These are phyloP conservation scores for Ophraella communa DNA, from an alignment of 2,888 invertebrate species.

Conservation along the genomic window DNA sequence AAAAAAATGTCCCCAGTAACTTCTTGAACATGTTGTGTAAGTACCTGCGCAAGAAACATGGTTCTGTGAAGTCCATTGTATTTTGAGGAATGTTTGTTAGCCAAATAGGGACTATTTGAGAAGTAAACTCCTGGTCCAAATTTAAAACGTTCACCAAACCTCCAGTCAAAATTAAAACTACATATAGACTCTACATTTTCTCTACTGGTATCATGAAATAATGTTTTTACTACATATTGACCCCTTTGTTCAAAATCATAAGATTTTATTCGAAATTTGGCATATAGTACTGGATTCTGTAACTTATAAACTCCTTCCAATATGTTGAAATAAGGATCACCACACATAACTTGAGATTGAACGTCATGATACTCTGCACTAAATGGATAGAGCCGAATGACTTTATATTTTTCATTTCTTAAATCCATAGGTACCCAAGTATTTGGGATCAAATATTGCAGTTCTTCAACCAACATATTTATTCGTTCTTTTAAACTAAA, in stretches of 20 bases:
- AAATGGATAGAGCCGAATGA: constrained; percentile 21
- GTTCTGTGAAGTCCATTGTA: constrained; percentile 43
- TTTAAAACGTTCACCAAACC: constrained; percentile 44
- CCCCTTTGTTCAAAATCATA: constrained; percentile 45
- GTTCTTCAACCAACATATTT: constrained; percentile 35
- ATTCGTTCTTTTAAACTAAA: not conserved
- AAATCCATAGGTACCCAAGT: constrained; percentile 39
- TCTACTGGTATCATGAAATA: constrained; percentile 49
- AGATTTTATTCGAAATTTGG: constrained; percentile 44
- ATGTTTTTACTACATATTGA: constrained; percentile 19
- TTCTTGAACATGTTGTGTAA: constrained; percentile 43
- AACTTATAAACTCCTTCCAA: constrained; percentile 41
- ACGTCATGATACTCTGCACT: constrained; percentile 29
- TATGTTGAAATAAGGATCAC: constrained; percentile 16
- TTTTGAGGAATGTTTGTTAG: constrained; percentile 45
- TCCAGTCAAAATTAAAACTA: constrained; percentile 50
- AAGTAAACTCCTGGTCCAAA: constrained; percentile 53
- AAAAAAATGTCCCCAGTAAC: constrained; percentile 37
- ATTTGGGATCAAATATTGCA: constrained; percentile 26
- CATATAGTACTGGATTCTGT: constrained; percentile 47
- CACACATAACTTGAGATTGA: constrained; percentile 1
- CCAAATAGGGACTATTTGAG: constrained; percentile 44
- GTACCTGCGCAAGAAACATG: constrained; percentile 51
- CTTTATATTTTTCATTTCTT: constrained; percentile 27
- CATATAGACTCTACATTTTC: constrained; percentile 47